A percentile compares a stretch with the other conserved stretches of the same genome.
phyloP scores from a whole-genome alignment of 2,888 invertebrate genomes.

The Archips crataeganus region DNA sequence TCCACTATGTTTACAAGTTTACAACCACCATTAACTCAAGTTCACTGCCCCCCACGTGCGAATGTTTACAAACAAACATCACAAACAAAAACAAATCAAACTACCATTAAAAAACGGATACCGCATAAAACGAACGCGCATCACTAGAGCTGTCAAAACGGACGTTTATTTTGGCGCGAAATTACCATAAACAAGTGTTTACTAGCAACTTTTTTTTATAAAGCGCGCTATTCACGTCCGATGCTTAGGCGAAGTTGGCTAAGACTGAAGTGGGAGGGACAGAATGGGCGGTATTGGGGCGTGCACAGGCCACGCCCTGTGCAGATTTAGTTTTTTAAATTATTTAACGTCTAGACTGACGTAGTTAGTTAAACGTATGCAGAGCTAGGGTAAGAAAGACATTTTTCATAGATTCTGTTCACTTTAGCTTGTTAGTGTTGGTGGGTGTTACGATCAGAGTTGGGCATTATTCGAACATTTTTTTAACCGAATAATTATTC shows the following conservation, averaged over 20 bases:
- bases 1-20: conserved; percentile 18
- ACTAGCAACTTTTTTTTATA: not conserved
- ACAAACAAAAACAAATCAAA: conserved; percentile 47
- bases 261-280: conserved; percentile 45
- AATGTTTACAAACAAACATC: conserved; percentile 61
- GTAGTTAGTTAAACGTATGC: conserved; percentile 11
- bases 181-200: conserved; percentile 27
- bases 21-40: conserved; percentile 41
- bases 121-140: conserved; percentile 12
- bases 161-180: conserved; percentile 25
- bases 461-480: no score
- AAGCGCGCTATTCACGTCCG: conserved; percentile 38
- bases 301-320: conserved; percentile 45
- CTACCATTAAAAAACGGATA: conserved; percentile 28
- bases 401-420: not conserved
- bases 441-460: not conserved
- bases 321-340: conserved; percentile 47
- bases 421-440: not conserved
- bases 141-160: conserved; percentile 16
- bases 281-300: conserved; percentile 47
- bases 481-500: no score
- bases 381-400: not conserved
- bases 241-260: conserved; percentile 15
- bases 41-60: conserved; percentile 54
- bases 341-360: conserved; percentile 53